Base-by-base conservation (phyloP, 2,888 invertebrate species). In the Atethmia centrago region DNA sequence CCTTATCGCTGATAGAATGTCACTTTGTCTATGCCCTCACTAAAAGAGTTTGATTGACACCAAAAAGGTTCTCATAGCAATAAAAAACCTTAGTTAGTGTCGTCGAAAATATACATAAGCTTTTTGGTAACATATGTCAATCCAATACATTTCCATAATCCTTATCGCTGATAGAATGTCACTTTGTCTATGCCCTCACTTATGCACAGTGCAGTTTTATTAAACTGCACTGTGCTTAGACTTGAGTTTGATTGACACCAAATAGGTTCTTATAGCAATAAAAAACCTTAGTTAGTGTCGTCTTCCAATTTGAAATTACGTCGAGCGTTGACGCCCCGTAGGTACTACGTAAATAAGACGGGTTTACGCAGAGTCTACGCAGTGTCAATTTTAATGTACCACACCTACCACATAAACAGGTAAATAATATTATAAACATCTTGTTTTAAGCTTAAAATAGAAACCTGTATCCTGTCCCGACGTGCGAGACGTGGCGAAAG, bases 401-500 rank as follows among this genome's bases (percentile, higher is more conserved):
- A 31, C 5, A 31, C 14, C 9, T 42, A 45, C 10, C 16, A 59
- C 8, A 51, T 16, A 25, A 40, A 53, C 47, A 55, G 8, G 16
- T 53, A 47, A 68, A 65, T 45, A 53, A 42, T 31, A 59, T 61
- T n/a, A 31, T 31, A 62, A 42, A 71, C 45, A 69, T 49, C 21
- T 51, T 64, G 58, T 49, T 79, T 79, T 83, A 83, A 88, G 82
- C 76, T 74, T 49, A 69, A 76, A 81, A 85, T 85, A 78, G 84
- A 83, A 83, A 77, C 58, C 47, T n/a, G 68, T 85, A 87, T 86
- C 86, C 83, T 83, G 75, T 51, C 28, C 19, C 53, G 76, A 76
- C 70, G 78, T 82, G 80, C 80, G 71, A 71, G 31, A 62, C 61
- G 42, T 82, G 81, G 77, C 40, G 65, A 75, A 85, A 89, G 88